These are phyloP conservation scores for Phycodurus eques DNA, from an alignment of 2,113 vertebrate genomes.

Conservation along the genomic window DNA sequence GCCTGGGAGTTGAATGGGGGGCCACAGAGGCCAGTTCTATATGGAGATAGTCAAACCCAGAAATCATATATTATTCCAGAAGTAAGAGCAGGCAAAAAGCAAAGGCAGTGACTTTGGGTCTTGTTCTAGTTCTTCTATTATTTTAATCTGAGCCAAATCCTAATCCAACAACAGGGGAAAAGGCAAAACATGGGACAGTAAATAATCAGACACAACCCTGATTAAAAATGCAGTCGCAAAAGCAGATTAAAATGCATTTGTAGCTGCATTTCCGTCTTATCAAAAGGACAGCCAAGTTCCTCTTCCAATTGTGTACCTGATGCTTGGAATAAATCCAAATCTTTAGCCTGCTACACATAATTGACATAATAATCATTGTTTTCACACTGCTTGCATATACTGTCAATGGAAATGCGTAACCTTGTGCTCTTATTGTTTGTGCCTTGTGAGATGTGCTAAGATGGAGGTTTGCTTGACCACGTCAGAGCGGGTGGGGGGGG, in stretches of 20 bases:
- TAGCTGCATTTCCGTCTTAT: background rate
- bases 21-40: constrained; percentile 13
- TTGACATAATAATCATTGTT: background rate
- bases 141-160: constrained; percentile 28
- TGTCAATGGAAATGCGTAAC: background rate
- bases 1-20: constrained; percentile 1
- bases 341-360: background rate
- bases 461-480: constrained; percentile 8
- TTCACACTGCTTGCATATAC: background rate
- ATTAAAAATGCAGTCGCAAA: constrained; percentile 4
- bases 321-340: background rate
- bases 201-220: background rate
- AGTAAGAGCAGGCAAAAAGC: background rate
- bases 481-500: background rate
- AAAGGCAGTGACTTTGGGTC: background rate
- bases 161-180: constrained; percentile 15
- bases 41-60: background rate
- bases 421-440: background rate
- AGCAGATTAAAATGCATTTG: background rate
- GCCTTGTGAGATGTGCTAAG: background rate
- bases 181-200: constrained; percentile 6
- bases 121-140: background rate
- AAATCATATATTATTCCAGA: background rate
- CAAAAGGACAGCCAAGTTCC: background rate
- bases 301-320: background rate